These are phyloP conservation scores for Monomorium pharaonis DNA, from an alignment of 1,140 invertebrate genomes.

Conservation along the genomic window DNA sequence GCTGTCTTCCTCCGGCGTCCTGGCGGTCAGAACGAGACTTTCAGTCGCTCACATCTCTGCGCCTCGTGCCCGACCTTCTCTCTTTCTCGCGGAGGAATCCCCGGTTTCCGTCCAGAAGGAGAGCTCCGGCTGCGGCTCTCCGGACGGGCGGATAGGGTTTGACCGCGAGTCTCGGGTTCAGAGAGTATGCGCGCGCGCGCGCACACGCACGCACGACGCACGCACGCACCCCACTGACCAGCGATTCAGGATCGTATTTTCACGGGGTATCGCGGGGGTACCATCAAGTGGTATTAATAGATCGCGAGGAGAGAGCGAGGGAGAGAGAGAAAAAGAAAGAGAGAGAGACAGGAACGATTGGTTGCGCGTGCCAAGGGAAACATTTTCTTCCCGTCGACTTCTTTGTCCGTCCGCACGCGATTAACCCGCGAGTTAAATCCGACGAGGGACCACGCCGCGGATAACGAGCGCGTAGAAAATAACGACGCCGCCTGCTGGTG, in stretches of 20 bases:
- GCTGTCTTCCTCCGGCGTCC: constrained; percentile 66
- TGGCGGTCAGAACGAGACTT: constrained; percentile 61
- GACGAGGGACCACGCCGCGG: background rate
- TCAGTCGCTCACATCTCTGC: constrained; percentile 17
- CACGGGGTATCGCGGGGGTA: constrained; percentile 41
- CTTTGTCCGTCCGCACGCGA: background rate
- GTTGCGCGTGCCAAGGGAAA: constrained; percentile 48
- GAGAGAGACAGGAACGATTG: background rate
- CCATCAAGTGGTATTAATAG: constrained; percentile 64
- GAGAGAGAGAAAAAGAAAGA: background rate
- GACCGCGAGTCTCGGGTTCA: constrained; percentile 65
- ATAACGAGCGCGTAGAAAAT: background rate
- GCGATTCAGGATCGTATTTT: constrained; percentile 73
- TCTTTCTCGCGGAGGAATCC: background rate
- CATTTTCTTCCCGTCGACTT: constrained; percentile 34
- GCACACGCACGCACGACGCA: constrained; percentile 73
- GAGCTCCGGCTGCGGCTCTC: constrained; percentile 11
- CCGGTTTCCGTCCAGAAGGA: background rate
- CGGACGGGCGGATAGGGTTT: constrained; percentile 70
- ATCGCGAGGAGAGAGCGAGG: background rate
- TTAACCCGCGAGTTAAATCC: constrained; percentile 14
- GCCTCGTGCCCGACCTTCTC: too few species aligned
- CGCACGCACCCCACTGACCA: constrained; percentile 79
- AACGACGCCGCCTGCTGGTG: background rate
- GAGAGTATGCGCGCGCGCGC: constrained; percentile 48